Evolutionary conservation across 2,113 vertebrate species (phyloP).

Genomic region (western clawed frog (Xenopus tropicalis)): DNA sequence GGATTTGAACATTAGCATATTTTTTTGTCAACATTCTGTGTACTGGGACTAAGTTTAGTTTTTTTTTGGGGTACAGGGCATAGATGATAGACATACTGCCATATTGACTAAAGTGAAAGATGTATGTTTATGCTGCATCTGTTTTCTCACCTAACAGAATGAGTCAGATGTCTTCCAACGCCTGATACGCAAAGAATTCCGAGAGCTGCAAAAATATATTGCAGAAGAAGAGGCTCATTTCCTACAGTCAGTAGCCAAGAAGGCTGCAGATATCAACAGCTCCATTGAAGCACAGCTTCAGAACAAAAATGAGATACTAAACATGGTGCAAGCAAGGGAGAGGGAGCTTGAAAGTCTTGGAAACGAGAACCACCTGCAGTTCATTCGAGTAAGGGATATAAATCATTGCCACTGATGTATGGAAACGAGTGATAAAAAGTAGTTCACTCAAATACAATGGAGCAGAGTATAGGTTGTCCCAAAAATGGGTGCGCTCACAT

Average conservation of each 20-base stretch:
- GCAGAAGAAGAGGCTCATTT: slow-evolving; percentile 76
- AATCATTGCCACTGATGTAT: neutral
- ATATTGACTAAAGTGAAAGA: too few relatives aligned
- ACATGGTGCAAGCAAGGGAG: slow-evolving; percentile 63
- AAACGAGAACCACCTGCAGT: slow-evolving; percentile 68
- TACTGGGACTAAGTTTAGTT: too few relatives aligned
- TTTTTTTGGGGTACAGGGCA: too few relatives aligned
- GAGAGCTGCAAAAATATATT: slow-evolving; percentile 70
- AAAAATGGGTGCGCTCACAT: too few relatives aligned
- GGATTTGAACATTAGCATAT: too few relatives aligned
- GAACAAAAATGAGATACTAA: slow-evolving; percentile 57
- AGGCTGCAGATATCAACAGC: slow-evolving; percentile 61
- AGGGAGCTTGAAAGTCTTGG: slow-evolving; percentile 62
- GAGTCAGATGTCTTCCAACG: slow-evolving; percentile 78
- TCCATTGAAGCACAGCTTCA: slow-evolving; percentile 73
- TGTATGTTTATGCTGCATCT: neutral
- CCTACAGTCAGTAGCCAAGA: slow-evolving; percentile 63
- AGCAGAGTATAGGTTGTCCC: too few relatives aligned
- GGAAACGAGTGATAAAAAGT: too few relatives aligned
- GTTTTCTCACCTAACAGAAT: slow-evolving; percentile 55
- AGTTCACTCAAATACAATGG: too few relatives aligned
- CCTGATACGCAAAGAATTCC: slow-evolving; percentile 78
- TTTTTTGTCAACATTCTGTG: too few relatives aligned
- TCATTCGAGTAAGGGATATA: slow-evolving; percentile 60
- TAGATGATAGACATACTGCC: too few relatives aligned